Percentiles rank a stretch among this genome's conserved stretches.
These are phyloP conservation scores for Hipposideros armiger DNA, from an alignment of 2,113 vertebrate genomes.

Conservation along the genomic window DNA sequence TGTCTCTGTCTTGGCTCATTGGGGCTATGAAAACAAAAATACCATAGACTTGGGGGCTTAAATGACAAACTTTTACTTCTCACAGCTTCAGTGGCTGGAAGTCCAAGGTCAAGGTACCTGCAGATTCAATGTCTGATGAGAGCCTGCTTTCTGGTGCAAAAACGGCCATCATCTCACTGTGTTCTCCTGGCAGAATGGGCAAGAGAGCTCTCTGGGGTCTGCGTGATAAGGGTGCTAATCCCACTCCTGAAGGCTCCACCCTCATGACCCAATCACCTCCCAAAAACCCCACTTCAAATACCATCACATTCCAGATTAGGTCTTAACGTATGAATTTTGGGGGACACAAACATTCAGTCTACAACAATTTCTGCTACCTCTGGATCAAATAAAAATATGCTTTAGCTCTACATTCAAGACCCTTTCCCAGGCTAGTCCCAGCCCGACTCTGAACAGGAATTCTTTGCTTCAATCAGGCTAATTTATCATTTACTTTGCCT, in stretches of 20 bases:
- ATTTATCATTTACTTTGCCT: neutral
- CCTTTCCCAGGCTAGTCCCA: neutral
- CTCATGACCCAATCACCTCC: neutral
- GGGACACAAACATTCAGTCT: neutral
- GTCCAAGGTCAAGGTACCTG: neutral
- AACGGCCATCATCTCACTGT: rapidly evolving
- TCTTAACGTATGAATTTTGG: neutral
- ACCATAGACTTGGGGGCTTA: too few relatives aligned
- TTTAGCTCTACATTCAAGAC: neutral
- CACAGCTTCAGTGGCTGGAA: neutral
- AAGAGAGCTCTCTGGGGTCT: too few relatives aligned
- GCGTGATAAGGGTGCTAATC: neutral
- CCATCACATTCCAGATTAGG: too few relatives aligned
- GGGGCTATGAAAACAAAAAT: neutral
- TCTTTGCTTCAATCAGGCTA: neutral
- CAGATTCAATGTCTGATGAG: neutral
- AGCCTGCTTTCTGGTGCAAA: too few relatives aligned
- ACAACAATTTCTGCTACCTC: neutral
- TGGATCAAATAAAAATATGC: neutral
- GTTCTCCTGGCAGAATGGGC: neutral
- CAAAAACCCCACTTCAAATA: too few relatives aligned
- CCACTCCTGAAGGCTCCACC: neutral
- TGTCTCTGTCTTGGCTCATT: neutral
- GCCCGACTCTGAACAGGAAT: neutral
- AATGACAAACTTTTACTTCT: neutral